Conservation (phyloP, 53 echinoderm and acorn worm genomes). For the Paracentrotus lividus region DNA sequence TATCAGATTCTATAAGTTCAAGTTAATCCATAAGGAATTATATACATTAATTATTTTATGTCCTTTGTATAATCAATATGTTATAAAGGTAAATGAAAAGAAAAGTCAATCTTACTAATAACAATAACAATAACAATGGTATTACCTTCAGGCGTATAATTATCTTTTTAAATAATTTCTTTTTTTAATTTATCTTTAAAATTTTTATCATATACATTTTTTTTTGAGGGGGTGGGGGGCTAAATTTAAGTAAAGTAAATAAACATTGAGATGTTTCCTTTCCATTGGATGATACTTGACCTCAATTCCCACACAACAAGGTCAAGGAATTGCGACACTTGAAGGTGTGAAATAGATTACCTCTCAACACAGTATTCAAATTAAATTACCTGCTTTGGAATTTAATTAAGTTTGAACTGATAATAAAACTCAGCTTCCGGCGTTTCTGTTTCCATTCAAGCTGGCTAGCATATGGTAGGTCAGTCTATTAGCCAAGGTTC, state of each 20-base stretch:
- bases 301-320: background rate
- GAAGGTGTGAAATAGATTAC: conserved; percentile 42
- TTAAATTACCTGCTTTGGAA: conserved; percentile 35
- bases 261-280: background rate
- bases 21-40: no score
- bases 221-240: no score
- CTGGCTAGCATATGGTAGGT: conserved; percentile 10
- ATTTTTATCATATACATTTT: no score
- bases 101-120: no score
- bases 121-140: no score
- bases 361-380: conserved; percentile 14
- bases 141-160: no score
- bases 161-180: no score
- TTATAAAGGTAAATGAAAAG: no score
- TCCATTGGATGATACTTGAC: background rate
- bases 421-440: background rate
- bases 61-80: no score
- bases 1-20: no score
- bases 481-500: background rate
- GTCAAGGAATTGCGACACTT: conserved; percentile 9
- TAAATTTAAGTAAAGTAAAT: background rate
- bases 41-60: no score
- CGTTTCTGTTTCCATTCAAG: background rate
- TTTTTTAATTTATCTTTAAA: no score
- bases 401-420: conserved; percentile 51